Evolutionary conservation across 2,797 vertebrate species (phyloP), one percentile per base, ranked within the genome.

Genomic region (Diplodus puntazzo): DNA sequence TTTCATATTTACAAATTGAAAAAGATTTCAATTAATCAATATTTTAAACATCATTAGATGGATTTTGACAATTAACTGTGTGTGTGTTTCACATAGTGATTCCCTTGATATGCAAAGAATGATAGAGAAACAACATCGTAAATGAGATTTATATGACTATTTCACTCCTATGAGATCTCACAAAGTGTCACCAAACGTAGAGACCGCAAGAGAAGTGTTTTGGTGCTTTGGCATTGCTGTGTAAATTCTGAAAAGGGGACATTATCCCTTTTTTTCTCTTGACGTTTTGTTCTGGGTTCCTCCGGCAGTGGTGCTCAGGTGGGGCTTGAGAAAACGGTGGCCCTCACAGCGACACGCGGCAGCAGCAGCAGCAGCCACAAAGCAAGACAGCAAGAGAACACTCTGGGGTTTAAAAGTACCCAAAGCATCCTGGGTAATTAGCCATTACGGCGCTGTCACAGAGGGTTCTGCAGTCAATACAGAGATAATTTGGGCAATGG

Each of bases 401-500:
- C 95, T 94, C 94, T 95, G 88, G 94, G 95, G 95, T 95, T 96
- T 96, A 95, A 96, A 97, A 97, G 96, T 97, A 97, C 96, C 97
- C 97, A 97, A 98, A 97, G 96, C 98, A 99, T 97, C 96, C 96
- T 99, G 97, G 97, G 97, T 99, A 99, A 99, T 99, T 99, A 99
- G 97, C 97, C 97, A 99, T 99, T 98, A 99, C 97, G 93, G 96
- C 87, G 96, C 97, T 98, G 98, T 98, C 97, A 98, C 97, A 96
- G 96, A 98, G 97, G 97, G 97, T 97, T 98, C 97, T 96, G 94
- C 97, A 98, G 98, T 99, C 98, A 98, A 99, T 99, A 99, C 96
- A 99, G 96, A 98, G 97, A 99, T 99, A 98, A 99, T 99, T 99
- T 99, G 97, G 97, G 98, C 98, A 99, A 98, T 99, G 98, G 97